Base-by-base conservation (phyloP, 64 coral and sea anemone species). In the Stylophora pistillata region DNA sequence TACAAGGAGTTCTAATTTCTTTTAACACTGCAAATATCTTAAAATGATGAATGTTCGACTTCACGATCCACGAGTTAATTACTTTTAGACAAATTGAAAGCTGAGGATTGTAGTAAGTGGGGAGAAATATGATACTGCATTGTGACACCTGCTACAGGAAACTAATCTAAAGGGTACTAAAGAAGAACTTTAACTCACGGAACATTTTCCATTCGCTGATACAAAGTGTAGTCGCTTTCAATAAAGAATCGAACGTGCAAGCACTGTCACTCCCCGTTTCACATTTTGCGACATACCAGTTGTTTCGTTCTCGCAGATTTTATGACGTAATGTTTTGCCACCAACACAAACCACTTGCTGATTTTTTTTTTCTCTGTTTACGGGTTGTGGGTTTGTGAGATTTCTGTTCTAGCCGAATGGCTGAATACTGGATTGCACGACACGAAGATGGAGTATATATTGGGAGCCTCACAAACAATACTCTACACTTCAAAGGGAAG, bases 281-380 rank as follows among this genome's bases (percentile, higher is more conserved):
- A 62, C 57, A 41, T 81, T 18, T 81, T 56, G 29, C 57, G 79
- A 82, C 30, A 37, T 65, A 65, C 34, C 32, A 62, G 33, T 33
- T 69, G n/a, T 53, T 47, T 21, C 41, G 2, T 29, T 21, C 17
- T 65, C 78, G 53, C 25, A 64, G 58, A 28, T 30, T 64, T 64
- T 63, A 84, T 84, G 80, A 84, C 80, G 80, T 84, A 84, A 84
- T 84, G 80, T 69, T 84, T 84, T 84, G 80, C 80, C 80, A 84
- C 80, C 80, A 68, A 53, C 80, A 69, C 62, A 54, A 53, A 62
- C 62, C 80, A 84, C 63, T 84, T 53, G 80, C 65, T 54, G 20
- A 33, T 69, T 70, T 84, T 23, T 69, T 70, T 84, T 23, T 4
- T 53, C 65, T 7, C 80, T 62, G 4, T 21, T 18, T 69, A 14